These are phyloP conservation scores for Oreamnos americanus DNA, from an alignment of 2,113 vertebrate species.

Conservation along the genomic window DNA sequence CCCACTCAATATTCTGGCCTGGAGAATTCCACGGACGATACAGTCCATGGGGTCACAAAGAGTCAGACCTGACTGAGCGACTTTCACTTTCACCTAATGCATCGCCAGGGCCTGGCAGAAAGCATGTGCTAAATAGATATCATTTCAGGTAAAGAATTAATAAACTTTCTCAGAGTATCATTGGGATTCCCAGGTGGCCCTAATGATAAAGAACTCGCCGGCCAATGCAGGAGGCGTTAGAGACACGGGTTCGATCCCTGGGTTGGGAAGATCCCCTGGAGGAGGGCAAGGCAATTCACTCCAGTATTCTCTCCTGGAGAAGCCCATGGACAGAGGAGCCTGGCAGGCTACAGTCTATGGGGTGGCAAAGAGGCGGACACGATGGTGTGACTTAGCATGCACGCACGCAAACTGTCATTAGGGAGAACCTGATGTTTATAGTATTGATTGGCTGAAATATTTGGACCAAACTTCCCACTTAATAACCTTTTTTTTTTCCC, in stretches of 20 bases:
- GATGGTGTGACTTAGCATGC: too few species aligned
- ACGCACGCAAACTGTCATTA: too few species aligned
- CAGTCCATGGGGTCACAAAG: neutral
- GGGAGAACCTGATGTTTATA: neutral
- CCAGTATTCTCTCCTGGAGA: too few species aligned
- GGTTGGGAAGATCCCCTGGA: neutral
- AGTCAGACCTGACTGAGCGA: accelerated
- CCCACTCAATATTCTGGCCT: neutral
- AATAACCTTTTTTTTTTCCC: neutral
- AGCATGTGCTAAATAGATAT: neutral
- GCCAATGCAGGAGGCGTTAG: neutral
- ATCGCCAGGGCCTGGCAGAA: neutral
- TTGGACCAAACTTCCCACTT: neutral
- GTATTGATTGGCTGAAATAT: neutral
- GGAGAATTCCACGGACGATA: neutral
- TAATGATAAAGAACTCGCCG: neutral
- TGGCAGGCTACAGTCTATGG: too few species aligned
- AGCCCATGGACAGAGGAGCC: too few species aligned
- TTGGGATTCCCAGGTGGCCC: neutral
- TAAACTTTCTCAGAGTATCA: neutral
- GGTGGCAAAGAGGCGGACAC: too few species aligned
- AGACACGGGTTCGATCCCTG: accelerated
- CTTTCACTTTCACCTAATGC: neutral
- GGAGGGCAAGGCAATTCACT: too few species aligned
- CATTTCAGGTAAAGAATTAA: neutral